Conservation (phyloP, 2,888 invertebrate species). For the Tipula vernalis region DNA sequence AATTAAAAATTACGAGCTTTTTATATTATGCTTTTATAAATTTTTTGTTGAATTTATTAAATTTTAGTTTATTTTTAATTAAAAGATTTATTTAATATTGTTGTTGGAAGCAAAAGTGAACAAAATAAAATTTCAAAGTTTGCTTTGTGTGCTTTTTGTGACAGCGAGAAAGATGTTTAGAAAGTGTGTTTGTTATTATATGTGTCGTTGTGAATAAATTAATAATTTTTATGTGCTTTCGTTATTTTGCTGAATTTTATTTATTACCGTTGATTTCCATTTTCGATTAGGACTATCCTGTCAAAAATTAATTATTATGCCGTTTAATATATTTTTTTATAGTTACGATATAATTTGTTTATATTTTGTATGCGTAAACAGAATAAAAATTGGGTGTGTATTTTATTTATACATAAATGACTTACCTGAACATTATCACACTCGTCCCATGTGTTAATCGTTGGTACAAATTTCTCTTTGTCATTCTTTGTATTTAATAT, state of each 20-base stretch:
- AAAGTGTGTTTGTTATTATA: neutral
- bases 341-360: neutral
- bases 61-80: neutral
- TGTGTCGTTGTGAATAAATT: conserved; percentile 15
- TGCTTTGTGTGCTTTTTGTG: neutral
- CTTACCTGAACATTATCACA: conserved; percentile 67
- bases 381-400: neutral
- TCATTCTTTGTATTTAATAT: conserved; percentile 42
- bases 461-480: conserved; percentile 40
- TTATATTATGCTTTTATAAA: neutral
- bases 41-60: neutral
- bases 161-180: neutral
- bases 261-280: conserved; percentile 35
- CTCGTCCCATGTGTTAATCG: conserved; percentile 64
- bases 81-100: neutral
- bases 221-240: neutral
- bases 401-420: conserved; percentile 12
- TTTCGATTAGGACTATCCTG: conserved; percentile 34
- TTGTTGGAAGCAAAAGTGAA: neutral
- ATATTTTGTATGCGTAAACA: neutral
- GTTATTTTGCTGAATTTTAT: neutral
- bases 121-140: neutral
- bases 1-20: neutral
- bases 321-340: neutral
- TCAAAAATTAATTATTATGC: conserved; percentile 20